Conservation (phyloP, 1,140 invertebrate genomes). For the Ceratina japonica region DNA sequence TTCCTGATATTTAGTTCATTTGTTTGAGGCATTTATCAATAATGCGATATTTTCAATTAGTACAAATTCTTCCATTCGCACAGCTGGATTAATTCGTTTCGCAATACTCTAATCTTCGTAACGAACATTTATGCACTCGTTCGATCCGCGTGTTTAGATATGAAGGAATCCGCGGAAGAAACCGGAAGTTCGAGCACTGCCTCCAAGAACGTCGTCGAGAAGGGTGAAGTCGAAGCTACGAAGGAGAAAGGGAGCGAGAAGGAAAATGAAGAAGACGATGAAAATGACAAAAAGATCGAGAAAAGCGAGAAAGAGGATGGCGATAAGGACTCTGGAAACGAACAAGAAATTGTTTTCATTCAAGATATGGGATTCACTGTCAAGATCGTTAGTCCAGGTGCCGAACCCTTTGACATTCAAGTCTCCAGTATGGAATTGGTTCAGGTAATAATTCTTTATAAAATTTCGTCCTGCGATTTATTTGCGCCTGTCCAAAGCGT, state of each 20-base stretch:
- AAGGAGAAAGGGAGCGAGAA: constrained; percentile 79
- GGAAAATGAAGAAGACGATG: constrained; percentile 76
- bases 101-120: background rate
- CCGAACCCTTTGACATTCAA: constrained; percentile 95
- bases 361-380: constrained; percentile 96
- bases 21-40: background rate
- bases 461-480: background rate
- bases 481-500: too few relatives aligned
- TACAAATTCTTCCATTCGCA: background rate
- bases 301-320: constrained; percentile 70
- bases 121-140: background rate
- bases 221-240: constrained; percentile 80
- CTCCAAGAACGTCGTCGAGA: constrained; percentile 77
- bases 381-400: constrained; percentile 92
- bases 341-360: constrained; percentile 92
- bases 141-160: constrained; percentile 53
- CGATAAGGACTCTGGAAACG: constrained; percentile 76
- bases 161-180: constrained; percentile 67
- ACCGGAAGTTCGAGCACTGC: constrained; percentile 63
- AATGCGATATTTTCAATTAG: background rate
- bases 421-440: constrained; percentile 98
- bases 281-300: constrained; percentile 71
- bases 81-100: background rate
- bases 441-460: constrained; percentile 79
- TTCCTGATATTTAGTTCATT: background rate